Base-by-base conservation (phyloP, 2,113 vertebrate species). In the Suncus etruscus region DNA sequence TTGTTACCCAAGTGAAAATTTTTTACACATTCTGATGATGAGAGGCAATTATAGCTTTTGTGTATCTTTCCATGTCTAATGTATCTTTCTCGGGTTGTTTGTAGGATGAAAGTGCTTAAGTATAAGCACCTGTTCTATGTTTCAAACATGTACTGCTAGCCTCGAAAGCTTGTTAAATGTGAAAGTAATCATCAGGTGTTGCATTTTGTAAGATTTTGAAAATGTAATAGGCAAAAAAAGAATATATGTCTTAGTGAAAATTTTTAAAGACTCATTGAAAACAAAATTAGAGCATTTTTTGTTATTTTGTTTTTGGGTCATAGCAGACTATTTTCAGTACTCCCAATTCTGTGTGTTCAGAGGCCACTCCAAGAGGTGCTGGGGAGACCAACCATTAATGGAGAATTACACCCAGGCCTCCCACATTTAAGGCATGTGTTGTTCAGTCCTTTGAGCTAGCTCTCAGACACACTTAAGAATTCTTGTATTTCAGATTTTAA, bases 151-250 rank as follows among this genome's bases (percentile, higher is more conserved):
- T 1, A 22, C 31, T 86, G 8, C 16, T n/a, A 6, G 4, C 29
- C 11, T 88, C 16, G 48, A 91, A 80, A 92, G 29, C 32, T 69
- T 80, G 29, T 66, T 72, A 91, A 32, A 76, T n/a, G 22, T 69
- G 39, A 89, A 91, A n/a, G 39, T 11, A 89, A 68, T 89, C 76
- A 22, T 81, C 74, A 16, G 50, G 10, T 80, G 91, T 73, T 94
- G 68, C 32, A 45, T 68, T 92, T 94, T 87, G n/a, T 15, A 68
- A 4, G 82, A 86, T 93, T 39, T 91, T 95, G 83, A 79, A 90
- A 85, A 79, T 68, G 45, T 14, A 7, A 29, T n/a, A 45, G 75
- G 18, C 18, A 20, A 8, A 74, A 75, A 63, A 79, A 86, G 31
- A 39, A 29, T 63, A 16, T 92, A 0, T 58, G 0, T 70, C 50